These are phyloP conservation scores for Caenorhabditis tropicalis DNA, from an alignment of 1,140 invertebrate genomes.

Conservation along the genomic window DNA sequence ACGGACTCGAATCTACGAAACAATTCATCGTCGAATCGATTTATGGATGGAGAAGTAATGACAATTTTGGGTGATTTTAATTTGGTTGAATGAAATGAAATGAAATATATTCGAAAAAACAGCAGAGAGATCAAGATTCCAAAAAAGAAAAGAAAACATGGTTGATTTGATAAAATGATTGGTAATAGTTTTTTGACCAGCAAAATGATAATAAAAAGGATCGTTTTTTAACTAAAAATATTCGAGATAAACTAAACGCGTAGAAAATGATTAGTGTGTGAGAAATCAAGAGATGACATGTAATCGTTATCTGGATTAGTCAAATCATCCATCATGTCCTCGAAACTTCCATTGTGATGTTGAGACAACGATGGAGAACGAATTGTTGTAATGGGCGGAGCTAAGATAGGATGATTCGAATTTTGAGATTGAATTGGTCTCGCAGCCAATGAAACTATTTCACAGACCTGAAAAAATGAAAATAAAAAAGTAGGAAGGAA, in stretches of 20 bases:
- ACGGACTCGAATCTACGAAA: background rate
- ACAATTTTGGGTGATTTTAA: background rate
- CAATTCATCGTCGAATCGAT: background rate
- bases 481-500: background rate
- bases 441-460: background rate
- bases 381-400: background rate
- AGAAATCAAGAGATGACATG: background rate
- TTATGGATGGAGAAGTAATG: conserved; percentile 1
- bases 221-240: background rate
- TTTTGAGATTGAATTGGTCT: background rate
- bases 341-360: background rate
- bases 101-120: background rate
- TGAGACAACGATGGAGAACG: background rate
- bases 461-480: background rate
- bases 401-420: background rate
- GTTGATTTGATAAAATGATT: background rate
- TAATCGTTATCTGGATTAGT: background rate
- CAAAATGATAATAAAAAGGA: conserved; percentile 8
- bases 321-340: background rate
- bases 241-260: conserved; percentile 15
- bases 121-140: background rate
- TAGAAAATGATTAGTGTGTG: conserved; percentile 38
- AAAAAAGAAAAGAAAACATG: background rate
- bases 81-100: background rate
- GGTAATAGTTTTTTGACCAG: conserved; percentile 9